These are phyloP conservation scores for Colletes gigas DNA, from an alignment of 1,140 invertebrate species.

Conservation along the genomic window DNA sequence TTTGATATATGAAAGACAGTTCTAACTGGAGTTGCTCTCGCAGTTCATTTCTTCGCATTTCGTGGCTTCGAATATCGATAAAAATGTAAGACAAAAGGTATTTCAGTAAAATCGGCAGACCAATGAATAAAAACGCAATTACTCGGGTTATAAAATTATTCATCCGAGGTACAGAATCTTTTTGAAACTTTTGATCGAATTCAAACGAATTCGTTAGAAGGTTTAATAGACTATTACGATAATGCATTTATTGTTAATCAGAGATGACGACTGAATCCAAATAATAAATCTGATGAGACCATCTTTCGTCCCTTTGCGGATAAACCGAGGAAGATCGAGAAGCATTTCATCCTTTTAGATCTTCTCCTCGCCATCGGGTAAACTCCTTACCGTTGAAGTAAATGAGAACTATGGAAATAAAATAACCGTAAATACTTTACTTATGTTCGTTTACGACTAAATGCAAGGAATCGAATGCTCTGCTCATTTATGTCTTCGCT, in stretches of 20 bases:
- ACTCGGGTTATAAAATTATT: too few species aligned
- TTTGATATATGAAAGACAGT: conserved; percentile 24
- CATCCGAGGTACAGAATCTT: too few species aligned
- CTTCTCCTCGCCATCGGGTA: not conserved
- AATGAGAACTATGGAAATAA: not conserved
- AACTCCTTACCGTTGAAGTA: not conserved
- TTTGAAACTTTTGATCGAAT: too few species aligned
- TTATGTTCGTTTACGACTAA: not conserved
- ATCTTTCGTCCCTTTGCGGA: not conserved
- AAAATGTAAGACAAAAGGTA: not conserved
- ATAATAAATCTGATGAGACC: too few species aligned
- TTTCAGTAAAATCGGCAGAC: too few species aligned
- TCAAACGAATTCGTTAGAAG: too few species aligned
- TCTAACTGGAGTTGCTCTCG: conserved; percentile 6
- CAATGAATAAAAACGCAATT: too few species aligned
- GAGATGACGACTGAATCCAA: too few species aligned
- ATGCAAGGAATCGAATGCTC: not conserved
- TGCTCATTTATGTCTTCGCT: not conserved
- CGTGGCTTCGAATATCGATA: not conserved
- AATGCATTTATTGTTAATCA: too few species aligned
- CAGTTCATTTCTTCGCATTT: not conserved
- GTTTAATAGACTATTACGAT: too few species aligned
- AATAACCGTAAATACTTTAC: not conserved
- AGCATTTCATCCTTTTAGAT: not conserved
- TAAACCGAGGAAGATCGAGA: not conserved